Percentiles rank a stretch among this genome's conserved stretches.
phyloP scores from a whole-genome alignment of 2,113 vertebrate genomes.

The Glaucidium brasilianum region DNA sequence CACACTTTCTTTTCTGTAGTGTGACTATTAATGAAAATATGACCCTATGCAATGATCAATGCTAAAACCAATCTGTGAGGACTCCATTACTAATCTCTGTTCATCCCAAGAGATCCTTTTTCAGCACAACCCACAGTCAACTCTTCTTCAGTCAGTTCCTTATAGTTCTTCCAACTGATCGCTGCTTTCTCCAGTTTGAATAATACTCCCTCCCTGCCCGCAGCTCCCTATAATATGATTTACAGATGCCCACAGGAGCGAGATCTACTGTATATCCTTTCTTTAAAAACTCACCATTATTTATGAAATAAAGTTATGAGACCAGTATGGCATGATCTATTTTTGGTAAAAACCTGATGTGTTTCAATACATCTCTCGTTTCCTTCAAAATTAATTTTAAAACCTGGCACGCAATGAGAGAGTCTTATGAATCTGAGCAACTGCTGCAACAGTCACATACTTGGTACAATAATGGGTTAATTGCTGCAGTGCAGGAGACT shows the following conservation, averaged over 20 bases:
- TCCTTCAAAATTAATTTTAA: conserved; percentile 25
- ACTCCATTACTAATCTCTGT: neutral
- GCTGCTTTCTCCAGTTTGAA: neutral
- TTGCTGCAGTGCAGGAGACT: conserved; percentile 17
- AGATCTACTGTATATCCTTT: neutral
- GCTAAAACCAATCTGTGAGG: neutral
- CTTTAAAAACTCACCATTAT: neutral
- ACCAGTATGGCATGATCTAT: neutral
- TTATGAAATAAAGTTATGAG: neutral
- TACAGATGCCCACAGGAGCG: neutral
- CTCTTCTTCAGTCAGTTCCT: neutral
- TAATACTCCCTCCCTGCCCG: neutral
- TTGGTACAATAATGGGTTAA: conserved; percentile 36
- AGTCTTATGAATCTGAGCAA: neutral
- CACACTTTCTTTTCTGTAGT: neutral
- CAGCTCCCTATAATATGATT: neutral
- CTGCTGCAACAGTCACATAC: neutral
- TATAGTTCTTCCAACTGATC: neutral
- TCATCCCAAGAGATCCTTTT: neutral
- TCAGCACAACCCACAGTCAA: neutral
- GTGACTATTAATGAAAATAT: neutral
- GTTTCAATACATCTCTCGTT: neutral
- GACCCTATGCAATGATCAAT: neutral
- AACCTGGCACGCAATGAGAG: neutral
- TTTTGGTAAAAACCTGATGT: neutral